Percentiles rank a stretch among this genome's conserved stretches.
phyloP scores from a whole-genome alignment of 2,797 vertebrate species.

The Sandelia bainsii region DNA sequence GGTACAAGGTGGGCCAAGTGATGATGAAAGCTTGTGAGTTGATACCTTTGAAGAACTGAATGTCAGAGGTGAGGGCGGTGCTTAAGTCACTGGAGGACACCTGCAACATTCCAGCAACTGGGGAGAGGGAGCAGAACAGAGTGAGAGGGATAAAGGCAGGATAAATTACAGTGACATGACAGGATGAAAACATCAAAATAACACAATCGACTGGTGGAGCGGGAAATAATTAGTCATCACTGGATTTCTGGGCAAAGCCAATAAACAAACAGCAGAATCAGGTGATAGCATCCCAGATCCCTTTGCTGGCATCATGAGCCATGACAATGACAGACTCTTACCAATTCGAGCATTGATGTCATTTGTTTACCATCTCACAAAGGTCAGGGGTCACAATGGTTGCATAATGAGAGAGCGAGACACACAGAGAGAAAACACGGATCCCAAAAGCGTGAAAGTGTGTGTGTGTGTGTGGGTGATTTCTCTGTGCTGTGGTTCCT shows the following conservation, averaged over 20 bases:
- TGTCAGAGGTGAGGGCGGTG: constrained; percentile 91
- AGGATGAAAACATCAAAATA: constrained; percentile 25
- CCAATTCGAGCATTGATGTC: constrained; percentile 62
- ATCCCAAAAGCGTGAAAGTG: not conserved
- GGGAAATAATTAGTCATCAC: constrained; percentile 67
- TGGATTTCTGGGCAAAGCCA: constrained; percentile 63
- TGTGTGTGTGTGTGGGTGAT: constrained; percentile 9
- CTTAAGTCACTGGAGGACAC: constrained; percentile 90
- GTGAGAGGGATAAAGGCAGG: constrained; percentile 2
- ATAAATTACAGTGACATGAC: not conserved
- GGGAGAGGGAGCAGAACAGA: constrained; percentile 17
- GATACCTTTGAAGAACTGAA: constrained; percentile 96
- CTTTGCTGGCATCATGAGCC: constrained; percentile 59
- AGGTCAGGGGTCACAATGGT: constrained; percentile 60
- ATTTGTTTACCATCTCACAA: constrained; percentile 74
- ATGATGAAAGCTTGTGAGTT: not conserved
- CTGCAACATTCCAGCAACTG: constrained; percentile 92
- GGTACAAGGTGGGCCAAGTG: not conserved
- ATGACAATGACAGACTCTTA: constrained; percentile 63
- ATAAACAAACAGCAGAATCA: constrained; percentile 55
- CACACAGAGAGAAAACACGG: not conserved
- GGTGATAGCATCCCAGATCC: constrained; percentile 57
- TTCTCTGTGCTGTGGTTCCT: constrained; percentile 45
- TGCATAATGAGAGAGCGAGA: constrained; percentile 53
- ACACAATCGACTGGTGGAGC: constrained; percentile 45